phyloP scores from a whole-genome alignment of 2,888 invertebrate genomes.

The Parnassius orleans region DNA sequence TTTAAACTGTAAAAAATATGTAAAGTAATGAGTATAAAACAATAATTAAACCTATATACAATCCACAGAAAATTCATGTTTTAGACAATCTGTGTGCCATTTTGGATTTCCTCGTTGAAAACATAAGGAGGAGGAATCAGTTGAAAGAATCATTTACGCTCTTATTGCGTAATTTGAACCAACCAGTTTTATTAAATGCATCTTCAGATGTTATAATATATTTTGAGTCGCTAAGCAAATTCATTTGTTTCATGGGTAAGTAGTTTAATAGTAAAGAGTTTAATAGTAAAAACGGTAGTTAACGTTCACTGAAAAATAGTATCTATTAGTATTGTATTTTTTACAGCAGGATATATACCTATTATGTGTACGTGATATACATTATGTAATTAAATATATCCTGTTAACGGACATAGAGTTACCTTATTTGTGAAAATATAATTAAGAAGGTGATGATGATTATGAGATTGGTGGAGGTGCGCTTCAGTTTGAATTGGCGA shows the following conservation, averaged over 20 bases:
- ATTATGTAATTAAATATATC: too few species aligned
- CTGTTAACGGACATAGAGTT: too few species aligned
- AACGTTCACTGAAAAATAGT: too few species aligned
- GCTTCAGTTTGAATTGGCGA: too few species aligned
- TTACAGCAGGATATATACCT: too few species aligned
- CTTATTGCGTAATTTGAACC: constrained; percentile 46
- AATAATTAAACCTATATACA: not conserved
- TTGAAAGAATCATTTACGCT: constrained; percentile 35
- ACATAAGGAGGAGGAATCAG: constrained; percentile 33
- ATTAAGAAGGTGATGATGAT: too few species aligned
- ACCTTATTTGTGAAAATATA: too few species aligned
- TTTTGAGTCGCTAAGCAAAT: constrained; percentile 45
- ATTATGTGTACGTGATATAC: too few species aligned
- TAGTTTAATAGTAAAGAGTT: constrained; percentile 6
- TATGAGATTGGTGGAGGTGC: too few species aligned
- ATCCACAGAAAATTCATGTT: constrained; percentile 47
- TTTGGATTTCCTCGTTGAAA: constrained; percentile 53
- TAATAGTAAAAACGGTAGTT: not conserved
- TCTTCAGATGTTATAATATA: constrained; percentile 47
- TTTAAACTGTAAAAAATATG: too few species aligned
- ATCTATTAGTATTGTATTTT: too few species aligned
- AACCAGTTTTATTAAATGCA: constrained; percentile 48
- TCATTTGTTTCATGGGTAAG: constrained; percentile 59
- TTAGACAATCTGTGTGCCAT: constrained; percentile 45
- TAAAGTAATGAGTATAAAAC: too few species aligned